Base-by-base conservation (phyloP, 1,140 invertebrate species). In the Drosophila kikkawai region DNA sequence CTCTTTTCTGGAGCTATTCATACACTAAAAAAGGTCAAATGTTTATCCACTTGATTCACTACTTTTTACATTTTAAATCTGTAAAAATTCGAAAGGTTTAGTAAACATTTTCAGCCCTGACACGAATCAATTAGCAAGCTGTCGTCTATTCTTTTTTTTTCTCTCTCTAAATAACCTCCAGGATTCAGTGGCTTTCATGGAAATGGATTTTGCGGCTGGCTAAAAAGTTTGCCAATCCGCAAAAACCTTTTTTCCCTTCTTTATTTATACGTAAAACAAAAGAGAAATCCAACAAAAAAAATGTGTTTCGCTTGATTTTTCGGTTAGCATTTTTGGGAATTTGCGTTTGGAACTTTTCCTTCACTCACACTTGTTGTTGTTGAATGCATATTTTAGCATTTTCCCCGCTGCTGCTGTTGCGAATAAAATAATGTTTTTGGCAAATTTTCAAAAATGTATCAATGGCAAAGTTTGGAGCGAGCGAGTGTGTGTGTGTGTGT, bases 361-460 rank as follows among this genome's bases (percentile, higher is more conserved):
- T 12, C 13, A 47, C 45, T n/a, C 47, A 9, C 7, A n/a, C 13
- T n/a, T 2, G 51, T 22, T 56, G 29, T 36, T 65, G 29, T 44
- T 68, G 39, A 34, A 32, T 78, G 63, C 56, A 77, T 77, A 69
- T 64, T 74, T 61, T 61, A 69, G 58, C 64, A 64, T 68, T 75
- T 56, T 64, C 37, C 42, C 63, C 48, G 51, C 51, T 58, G 26
- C 34, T n/a, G 19, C 73, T 61, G 78, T 34, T 80, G 66, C 26
- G 45, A 74, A 74, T 74, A 74, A 74, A 73, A 73, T 74, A 74
- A 74, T 74, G 70, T 74, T 74, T 81, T 63, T 82, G 80, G 80
- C 80, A 82, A 77, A 82, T 68, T 67, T 71, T 76, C 80, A 82
- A 82, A 82, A 66, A 75, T 79, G 79, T 65, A 81, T 80, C 79